Evolutionary conservation across 35 echinoderm and acorn worm species (phyloP).

Genomic region (Ophioderma brevispina): DNA sequence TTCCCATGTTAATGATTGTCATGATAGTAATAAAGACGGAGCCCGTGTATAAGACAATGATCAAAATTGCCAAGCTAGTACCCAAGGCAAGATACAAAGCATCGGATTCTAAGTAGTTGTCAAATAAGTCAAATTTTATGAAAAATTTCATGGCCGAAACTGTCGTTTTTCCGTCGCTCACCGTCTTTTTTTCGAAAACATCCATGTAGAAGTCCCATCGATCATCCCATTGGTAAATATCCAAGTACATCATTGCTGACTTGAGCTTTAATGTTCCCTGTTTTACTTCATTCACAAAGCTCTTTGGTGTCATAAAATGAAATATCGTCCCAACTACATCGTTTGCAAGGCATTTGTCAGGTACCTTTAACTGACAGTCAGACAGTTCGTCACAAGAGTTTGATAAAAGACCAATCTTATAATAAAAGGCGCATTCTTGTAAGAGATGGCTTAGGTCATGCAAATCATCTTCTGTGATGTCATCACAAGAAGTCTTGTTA

Average conservation of each 20-base stretch:
- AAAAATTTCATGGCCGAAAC: not conserved
- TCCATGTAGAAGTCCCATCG: not conserved
- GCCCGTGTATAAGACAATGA: constrained; percentile 47
- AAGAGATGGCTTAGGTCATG: not conserved
- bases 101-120: constrained; percentile 28
- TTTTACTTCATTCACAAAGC: not conserved
- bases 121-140: constrained; percentile 45
- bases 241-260: not conserved
- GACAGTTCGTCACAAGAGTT: not conserved
- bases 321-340: not conserved
- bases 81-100: constrained; percentile 26
- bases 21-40: constrained; percentile 56
- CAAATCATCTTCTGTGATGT: not conserved
- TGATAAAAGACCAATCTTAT: not conserved
- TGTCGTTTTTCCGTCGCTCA: not conserved
- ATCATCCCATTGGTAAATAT: not conserved
- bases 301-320: not conserved
- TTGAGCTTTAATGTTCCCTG: not conserved
- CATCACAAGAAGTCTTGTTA: not conserved
- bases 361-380: not conserved
- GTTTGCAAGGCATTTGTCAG: not conserved
- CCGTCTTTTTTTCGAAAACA: not conserved
- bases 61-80: not conserved
- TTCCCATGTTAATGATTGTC: constrained; percentile 24
- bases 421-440: not conserved